Base-by-base conservation (phyloP, 2,113 vertebrate species). In the Zonotrichia leucophrys region DNA sequence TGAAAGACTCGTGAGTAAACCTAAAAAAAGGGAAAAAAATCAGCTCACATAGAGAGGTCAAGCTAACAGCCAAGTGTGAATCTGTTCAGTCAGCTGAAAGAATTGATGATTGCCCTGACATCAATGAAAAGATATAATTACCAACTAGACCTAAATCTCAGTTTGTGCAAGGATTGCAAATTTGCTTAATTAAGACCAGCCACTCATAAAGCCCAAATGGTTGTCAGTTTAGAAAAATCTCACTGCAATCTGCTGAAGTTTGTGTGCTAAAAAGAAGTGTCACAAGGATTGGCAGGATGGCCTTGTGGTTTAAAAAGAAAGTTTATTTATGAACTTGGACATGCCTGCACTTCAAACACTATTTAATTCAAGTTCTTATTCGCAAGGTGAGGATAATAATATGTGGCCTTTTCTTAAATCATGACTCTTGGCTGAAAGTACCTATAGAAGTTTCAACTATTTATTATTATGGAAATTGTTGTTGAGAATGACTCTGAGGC, bases 111-210 rank as follows among this genome's bases (percentile, higher is more conserved):
- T 83, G 72, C 47, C 92, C 68, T 2, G 24, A 56, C 35, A 83
- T 52, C 80, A 92, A 53, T 12, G 15, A 89, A 86, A 92, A 92
- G 24, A 84, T 72, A 9, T 25, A 93, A 89, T 76, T 87, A 58
- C 70, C 58, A 79, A 37, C 62, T 49, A 87, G 60, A 27, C 69
- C 73, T 68, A 87, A 78, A 89, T 52, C 69, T 81, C 76, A 83
- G 31, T 76, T 91, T 87, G 77, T 58, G 58, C 44, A 82, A 73
- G 44, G 87, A 75, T 20, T 82, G 41, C 20, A 78, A 64, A 95
- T 94, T 78, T 73, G n/a, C 74, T 60, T 92, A 89, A 89, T 95
- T 83, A 89, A 89, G 53, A 69, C 79, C 50, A 92, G 62, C 50
- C 68, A 81, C 86, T 30, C 35, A 59, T 31, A 90, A 89, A 93